Conservation (phyloP, 2,888 invertebrate species). For the Serripes groenlandicus region DNA sequence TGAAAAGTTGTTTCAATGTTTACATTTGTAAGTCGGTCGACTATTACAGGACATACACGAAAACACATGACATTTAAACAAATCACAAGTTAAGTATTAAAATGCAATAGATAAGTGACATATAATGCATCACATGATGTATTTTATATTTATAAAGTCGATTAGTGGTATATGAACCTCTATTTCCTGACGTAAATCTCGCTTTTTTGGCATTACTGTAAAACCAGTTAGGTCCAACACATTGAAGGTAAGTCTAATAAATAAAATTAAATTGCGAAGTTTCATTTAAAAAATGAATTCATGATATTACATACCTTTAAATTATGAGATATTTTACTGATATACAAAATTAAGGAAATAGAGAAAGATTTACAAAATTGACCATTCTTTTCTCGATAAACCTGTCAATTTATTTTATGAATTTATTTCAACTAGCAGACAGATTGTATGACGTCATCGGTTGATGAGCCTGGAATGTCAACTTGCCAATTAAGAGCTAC, state of each 20-base stretch:
- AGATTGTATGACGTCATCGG: conserved; percentile 29
- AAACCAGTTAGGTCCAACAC: no score
- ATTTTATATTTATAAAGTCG: not conserved
- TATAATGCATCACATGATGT: no score
- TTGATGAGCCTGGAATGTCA: conserved; percentile 27
- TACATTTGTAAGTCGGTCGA: no score
- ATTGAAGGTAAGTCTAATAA: not conserved
- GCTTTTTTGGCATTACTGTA: conserved; percentile 30
- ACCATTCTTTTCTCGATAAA: not conserved
- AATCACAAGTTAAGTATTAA: no score
- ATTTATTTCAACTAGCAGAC: conserved; percentile 35
- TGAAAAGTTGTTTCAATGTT: no score
- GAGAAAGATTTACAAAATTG: no score
- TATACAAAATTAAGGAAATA: no score
- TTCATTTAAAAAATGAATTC: no score
- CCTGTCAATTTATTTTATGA: not conserved
- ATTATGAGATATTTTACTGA: no score
- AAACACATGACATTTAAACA: not conserved
- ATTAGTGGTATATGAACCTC: conserved; percentile 14
- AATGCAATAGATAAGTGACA: no score
- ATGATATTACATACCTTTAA: no score
- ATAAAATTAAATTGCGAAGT: no score
- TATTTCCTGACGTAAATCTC: conserved; percentile 35
- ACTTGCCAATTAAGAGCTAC: conserved; percentile 7
- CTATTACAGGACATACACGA: not conserved